Percentiles rank a stretch among this genome's conserved stretches.
These are phyloP conservation scores for Tethya wilhelma DNA, from an alignment of 37 sponge, comb jelly and placozoan genomes.

Conservation along the genomic window DNA sequence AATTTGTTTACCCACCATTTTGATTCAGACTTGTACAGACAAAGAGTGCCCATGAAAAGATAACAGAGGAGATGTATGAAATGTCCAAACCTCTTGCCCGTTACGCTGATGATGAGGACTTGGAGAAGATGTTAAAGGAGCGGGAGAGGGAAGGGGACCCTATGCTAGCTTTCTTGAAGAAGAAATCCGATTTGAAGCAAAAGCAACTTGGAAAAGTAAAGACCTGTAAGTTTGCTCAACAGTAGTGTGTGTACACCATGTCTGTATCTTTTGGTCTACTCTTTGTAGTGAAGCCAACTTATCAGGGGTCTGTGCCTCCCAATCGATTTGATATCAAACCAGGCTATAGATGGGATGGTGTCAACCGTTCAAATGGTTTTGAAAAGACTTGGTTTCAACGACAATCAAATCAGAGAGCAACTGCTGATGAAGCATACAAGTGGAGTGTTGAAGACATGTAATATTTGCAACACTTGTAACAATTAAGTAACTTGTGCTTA, in stretches of 20 bases:
- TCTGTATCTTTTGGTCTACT: too few species aligned
- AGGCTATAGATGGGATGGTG: constrained; percentile 98
- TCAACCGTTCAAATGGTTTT: constrained; percentile 95
- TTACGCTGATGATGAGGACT: constrained; percentile 89
- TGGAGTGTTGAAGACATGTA: constrained; percentile 99
- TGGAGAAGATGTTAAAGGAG: constrained; percentile 80
- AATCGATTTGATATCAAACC: constrained; percentile 93
- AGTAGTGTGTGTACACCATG: too few species aligned
- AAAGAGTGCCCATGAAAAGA: constrained; percentile 63
- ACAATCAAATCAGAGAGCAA: constrained; percentile 69
- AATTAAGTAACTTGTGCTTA: neutral
- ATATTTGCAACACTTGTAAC: too few species aligned
- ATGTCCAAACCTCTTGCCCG: constrained; percentile 95
- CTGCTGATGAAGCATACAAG: constrained; percentile 83
- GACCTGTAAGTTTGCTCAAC: too few species aligned
- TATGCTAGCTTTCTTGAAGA: constrained; percentile 83
- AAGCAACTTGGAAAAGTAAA: too few species aligned
- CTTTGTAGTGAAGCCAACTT: constrained; percentile 67
- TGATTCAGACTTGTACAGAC: constrained; percentile 79
- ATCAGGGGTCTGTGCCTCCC: constrained; percentile 77
- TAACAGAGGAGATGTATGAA: constrained; percentile 80
- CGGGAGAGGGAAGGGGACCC: constrained; percentile 88
- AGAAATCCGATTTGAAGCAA: constrained; percentile 34
- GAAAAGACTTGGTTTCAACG: constrained; percentile 78
- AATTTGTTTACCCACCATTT: neutral